A percentile compares a stretch with the other conserved stretches of the same genome.
These are phyloP conservation scores for Acanthis flammea DNA, from an alignment of 2,797 vertebrate species.

Conservation along the genomic window DNA sequence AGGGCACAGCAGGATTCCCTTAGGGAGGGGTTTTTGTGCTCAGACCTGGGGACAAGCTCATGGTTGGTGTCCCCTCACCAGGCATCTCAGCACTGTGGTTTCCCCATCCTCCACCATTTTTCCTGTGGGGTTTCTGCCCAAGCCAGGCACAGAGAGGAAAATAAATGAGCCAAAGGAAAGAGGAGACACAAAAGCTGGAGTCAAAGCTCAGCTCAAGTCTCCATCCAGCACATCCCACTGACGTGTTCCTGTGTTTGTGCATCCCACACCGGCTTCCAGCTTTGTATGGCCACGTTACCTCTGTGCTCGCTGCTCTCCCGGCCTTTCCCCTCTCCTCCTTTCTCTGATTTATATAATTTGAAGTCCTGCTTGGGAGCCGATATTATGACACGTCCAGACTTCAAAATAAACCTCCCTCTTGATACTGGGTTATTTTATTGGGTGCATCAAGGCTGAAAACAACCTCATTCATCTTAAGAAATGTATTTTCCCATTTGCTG, in stretches of 20 bases:
- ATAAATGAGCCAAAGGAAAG: background rate
- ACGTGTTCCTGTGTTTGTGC: background rate
- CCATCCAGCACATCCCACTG: background rate
- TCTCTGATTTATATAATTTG: constrained; percentile 64
- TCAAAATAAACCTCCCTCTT: constrained; percentile 75
- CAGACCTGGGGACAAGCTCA: background rate
- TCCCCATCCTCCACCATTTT: background rate
- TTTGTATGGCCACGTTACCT: background rate
- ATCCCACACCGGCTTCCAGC: background rate
- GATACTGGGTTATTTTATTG: constrained; percentile 70
- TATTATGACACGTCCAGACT: constrained; percentile 67
- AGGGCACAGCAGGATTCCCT: background rate
- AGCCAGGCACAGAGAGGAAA: background rate
- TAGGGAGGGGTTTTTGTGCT: background rate
- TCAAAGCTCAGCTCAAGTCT: background rate
- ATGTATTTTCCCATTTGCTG: constrained; percentile 71
- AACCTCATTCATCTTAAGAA: constrained; percentile 73
- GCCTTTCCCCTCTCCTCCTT: constrained; percentile 61
- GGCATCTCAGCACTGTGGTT: rapidly evolving
- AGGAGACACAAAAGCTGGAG: background rate
- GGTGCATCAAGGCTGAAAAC: constrained; percentile 69
- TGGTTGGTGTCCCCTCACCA: background rate
- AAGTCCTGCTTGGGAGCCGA: constrained; percentile 63
- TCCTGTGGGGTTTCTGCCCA: background rate
- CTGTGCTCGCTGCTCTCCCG: background rate